Percentiles rank a stretch among this genome's conserved stretches.
These are phyloP conservation scores for Coboldia fuscipes DNA, from an alignment of 1,140 invertebrate genomes.

Conservation along the genomic window DNA sequence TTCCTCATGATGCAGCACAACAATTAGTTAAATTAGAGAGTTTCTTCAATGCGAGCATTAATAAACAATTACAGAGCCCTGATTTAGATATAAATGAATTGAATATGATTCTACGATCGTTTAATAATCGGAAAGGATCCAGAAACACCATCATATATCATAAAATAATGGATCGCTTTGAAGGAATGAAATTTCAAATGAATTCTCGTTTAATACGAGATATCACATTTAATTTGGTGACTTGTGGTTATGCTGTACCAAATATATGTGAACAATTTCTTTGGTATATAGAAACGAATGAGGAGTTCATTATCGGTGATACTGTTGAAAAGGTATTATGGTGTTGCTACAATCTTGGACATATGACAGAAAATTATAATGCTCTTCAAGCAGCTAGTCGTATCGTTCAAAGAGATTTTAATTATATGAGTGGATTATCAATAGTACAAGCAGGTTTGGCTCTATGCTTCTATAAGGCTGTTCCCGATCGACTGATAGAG, in stretches of 20 bases:
- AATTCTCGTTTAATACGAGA: slow-evolving; percentile 21
- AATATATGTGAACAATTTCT: slow-evolving; percentile 21
- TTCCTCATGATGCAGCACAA: slow-evolving; percentile 9
- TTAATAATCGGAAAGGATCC: slow-evolving; percentile 13
- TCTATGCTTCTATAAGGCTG: slow-evolving; percentile 23
- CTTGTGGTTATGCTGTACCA: slow-evolving; percentile 18
- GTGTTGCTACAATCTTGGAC: slow-evolving; percentile 24
- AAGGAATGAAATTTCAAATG: slow-evolving; percentile 10
- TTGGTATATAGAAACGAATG: slow-evolving; percentile 19
- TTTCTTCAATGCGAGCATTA: slow-evolving; percentile 10
- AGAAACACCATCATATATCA: slow-evolving; percentile 11
- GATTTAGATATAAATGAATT: slow-evolving; percentile 11
- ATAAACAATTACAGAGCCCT: slow-evolving; percentile 8
- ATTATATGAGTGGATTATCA: slow-evolving; percentile 22
- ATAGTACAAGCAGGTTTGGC: slow-evolving; percentile 23
- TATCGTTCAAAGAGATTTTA: slow-evolving; percentile 22
- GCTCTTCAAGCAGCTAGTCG: slow-evolving; percentile 13
- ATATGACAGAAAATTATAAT: slow-evolving; percentile 16
- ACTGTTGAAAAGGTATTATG: slow-evolving; percentile 24
- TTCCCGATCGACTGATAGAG: slow-evolving; percentile 24
- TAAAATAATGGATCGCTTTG: slow-evolving; percentile 10
- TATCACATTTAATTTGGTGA: slow-evolving; percentile 17
- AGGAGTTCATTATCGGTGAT: slow-evolving; percentile 20
- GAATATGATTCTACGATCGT: slow-evolving; percentile 13
- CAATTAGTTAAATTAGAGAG: slow-evolving; percentile 14